These are phyloP conservation scores for Paramormyrops kingsleyae DNA, from an alignment of 2,113 vertebrate species.

Conservation along the genomic window DNA sequence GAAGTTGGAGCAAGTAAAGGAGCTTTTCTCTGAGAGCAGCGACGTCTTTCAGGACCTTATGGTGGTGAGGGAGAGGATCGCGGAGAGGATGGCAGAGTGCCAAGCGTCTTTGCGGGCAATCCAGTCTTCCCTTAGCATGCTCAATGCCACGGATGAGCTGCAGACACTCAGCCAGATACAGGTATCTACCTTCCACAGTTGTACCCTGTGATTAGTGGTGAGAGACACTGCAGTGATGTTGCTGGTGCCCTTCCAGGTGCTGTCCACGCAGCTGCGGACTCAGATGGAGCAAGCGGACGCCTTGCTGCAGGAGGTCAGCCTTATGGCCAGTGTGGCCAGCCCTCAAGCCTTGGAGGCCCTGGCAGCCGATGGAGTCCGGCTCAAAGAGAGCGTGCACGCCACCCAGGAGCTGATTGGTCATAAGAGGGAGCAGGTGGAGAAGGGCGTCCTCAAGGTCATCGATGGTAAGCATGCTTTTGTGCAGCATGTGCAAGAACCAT, in stretches of 20 bases:
- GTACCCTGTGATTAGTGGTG: neutral
- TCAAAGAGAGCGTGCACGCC: slow-evolving; percentile 55
- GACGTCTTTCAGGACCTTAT: slow-evolving; percentile 62
- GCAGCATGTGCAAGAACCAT: neutral
- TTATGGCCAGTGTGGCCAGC: slow-evolving; percentile 61
- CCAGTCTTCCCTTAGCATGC: slow-evolving; percentile 37
- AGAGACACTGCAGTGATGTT: neutral
- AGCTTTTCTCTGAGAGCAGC: slow-evolving; percentile 55
- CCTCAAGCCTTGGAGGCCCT: slow-evolving; percentile 70
- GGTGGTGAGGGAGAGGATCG: slow-evolving; percentile 53
- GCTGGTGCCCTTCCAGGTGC: slow-evolving; percentile 55
- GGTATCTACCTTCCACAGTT: slow-evolving; percentile 33
- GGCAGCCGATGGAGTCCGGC: slow-evolving; percentile 53
- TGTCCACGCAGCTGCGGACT: slow-evolving; percentile 70
- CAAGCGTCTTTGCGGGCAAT: slow-evolving; percentile 45
- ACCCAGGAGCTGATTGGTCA: slow-evolving; percentile 73
- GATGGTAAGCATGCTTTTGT: slow-evolving; percentile 54
- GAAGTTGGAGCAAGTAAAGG: slow-evolving; percentile 64
- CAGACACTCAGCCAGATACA: slow-evolving; percentile 41
- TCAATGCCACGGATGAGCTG: slow-evolving; percentile 30
- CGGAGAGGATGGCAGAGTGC: slow-evolving; percentile 49
- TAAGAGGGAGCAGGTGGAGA: slow-evolving; percentile 75
- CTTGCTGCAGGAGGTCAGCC: slow-evolving; percentile 68
- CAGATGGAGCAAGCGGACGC: slow-evolving; percentile 70
- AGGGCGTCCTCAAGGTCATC: slow-evolving; percentile 66